phyloP scores from a whole-genome alignment of 53 echinoderm and acorn worm genomes.

The Glandiceps talaboti region DNA sequence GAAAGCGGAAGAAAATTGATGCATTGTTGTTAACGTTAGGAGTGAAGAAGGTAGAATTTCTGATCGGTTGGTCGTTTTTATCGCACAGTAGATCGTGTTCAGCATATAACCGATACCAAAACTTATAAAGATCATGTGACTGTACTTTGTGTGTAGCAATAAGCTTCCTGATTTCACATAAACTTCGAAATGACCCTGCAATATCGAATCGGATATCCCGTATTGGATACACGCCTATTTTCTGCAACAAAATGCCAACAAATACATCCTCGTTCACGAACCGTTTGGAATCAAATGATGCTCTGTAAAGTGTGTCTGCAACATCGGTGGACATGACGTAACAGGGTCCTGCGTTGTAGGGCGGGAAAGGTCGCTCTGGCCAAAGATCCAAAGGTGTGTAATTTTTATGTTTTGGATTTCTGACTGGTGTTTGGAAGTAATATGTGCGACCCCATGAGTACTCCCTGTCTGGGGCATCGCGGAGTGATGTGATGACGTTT shows the following conservation, averaged over 20 bases:
- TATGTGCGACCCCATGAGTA: constrained; percentile 11
- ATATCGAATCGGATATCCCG: neutral
- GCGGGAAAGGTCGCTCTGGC: constrained; percentile 28
- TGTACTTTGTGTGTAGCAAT: neutral
- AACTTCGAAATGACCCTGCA: neutral
- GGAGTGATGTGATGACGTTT: constrained; percentile 16
- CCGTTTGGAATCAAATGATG: neutral
- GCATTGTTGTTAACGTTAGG: neutral
- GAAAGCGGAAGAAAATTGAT: neutral
- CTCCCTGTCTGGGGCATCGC: neutral
- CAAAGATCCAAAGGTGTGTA: constrained; percentile 45
- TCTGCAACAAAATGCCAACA: constrained; percentile 11
- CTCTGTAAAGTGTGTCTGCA: constrained; percentile 34
- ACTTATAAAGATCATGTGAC: neutral
- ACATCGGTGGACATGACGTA: constrained; percentile 64
- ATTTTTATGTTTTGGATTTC: constrained; percentile 27
- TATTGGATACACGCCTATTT: neutral
- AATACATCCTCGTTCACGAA: constrained; percentile 20
- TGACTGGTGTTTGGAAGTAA: neutral
- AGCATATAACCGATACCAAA: neutral
- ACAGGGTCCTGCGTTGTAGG: constrained; percentile 51
- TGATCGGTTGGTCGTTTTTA: neutral
- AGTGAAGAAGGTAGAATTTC: neutral
- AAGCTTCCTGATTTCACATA: neutral
- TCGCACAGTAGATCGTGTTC: neutral